Conservation (phyloP, 2,888 invertebrate genomes). For the Onchidella celtica region DNA sequence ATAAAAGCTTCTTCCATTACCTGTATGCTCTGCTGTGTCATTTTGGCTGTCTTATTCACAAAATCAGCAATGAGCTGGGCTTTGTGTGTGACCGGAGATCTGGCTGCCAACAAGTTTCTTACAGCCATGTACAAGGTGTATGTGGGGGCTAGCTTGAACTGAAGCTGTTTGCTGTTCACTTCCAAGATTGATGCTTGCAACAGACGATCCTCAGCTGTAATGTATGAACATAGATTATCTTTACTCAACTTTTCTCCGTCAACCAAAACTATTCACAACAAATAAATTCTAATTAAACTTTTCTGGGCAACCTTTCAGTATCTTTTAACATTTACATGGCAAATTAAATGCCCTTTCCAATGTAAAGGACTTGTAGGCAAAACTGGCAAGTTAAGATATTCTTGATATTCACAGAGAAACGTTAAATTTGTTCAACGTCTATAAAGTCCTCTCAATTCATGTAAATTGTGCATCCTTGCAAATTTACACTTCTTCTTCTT, state of each 20-base stretch:
- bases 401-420: too few relatives aligned
- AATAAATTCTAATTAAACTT: background rate
- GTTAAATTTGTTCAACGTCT: too few relatives aligned
- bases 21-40: conserved; percentile 92
- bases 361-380: too few relatives aligned
- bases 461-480: too few relatives aligned
- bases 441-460: too few relatives aligned
- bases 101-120: conserved; percentile 94
- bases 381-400: too few relatives aligned
- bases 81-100: conserved; percentile 95
- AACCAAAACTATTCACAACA: too few relatives aligned
- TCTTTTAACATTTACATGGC: too few relatives aligned
- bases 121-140: conserved; percentile 97
- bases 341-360: too few relatives aligned
- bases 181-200: conserved; percentile 92
- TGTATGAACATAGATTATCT: background rate
- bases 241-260: background rate
- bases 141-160: conserved; percentile 97
- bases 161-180: conserved; percentile 83
- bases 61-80: conserved; percentile 94
- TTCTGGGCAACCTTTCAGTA: too few relatives aligned
- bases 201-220: conserved; percentile 91
- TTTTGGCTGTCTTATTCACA: conserved; percentile 92
- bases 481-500: too few relatives aligned
- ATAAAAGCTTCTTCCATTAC: too few relatives aligned